A percentile compares a stretch with the other conserved stretches of the same genome.
These are phyloP conservation scores for Erebia palarica DNA, from an alignment of 2,888 invertebrate genomes.

Conservation along the genomic window DNA sequence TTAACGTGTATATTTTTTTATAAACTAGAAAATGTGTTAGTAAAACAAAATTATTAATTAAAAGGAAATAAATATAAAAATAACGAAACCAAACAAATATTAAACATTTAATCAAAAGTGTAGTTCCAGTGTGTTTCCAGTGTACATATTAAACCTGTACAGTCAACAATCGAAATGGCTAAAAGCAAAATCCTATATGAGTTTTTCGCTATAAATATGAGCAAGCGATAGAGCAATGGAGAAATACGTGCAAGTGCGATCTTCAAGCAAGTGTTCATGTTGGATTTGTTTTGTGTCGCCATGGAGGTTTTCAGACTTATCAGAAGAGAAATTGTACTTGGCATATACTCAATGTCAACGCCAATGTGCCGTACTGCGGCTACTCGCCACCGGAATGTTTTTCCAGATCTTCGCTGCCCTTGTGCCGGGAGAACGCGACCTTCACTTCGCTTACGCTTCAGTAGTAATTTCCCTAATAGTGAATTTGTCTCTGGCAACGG, in stretches of 20 bases:
- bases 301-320: constrained; percentile 66
- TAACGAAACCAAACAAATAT: not conserved
- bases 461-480: constrained; percentile 53
- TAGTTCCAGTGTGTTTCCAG: not conserved
- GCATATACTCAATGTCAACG: constrained; percentile 70
- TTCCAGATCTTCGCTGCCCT: constrained; percentile 64
- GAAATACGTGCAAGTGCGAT: constrained; percentile 56
- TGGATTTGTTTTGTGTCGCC: constrained; percentile 63
- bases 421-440: constrained; percentile 69
- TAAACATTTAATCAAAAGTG: not conserved
- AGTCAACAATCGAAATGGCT: constrained; percentile 1
- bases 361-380: constrained; percentile 67
- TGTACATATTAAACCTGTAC: not conserved
- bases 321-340: constrained; percentile 69
- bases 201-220: constrained; percentile 39
- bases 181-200: constrained; percentile 6
- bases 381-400: constrained; percentile 62
- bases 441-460: constrained; percentile 59
- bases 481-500: constrained; percentile 55
- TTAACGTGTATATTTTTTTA: too few relatives aligned
- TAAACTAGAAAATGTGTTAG: too few relatives aligned
- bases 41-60: not conserved
- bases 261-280: constrained; percentile 53
- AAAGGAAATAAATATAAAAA: not conserved
- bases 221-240: constrained; percentile 56